Evolutionary conservation across 2,797 vertebrate species (phyloP).

Genomic region (Miichthys miiuy): DNA sequence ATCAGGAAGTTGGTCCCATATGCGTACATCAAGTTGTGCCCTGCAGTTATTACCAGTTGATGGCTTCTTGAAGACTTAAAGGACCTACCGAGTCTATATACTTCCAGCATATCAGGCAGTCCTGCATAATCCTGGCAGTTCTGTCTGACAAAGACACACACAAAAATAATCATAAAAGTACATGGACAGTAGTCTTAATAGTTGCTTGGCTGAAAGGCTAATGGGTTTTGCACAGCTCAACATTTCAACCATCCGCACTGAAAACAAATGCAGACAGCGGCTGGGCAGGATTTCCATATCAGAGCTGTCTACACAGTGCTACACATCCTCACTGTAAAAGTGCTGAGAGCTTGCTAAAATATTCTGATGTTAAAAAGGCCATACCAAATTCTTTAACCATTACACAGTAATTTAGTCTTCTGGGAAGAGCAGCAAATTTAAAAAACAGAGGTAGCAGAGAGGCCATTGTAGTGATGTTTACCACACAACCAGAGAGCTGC

Average conservation of each 20-base stretch:
- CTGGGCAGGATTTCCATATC: conserved; percentile 3
- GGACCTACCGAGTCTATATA: background rate
- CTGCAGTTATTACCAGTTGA: background rate
- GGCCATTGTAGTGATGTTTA: background rate
- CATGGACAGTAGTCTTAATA: background rate
- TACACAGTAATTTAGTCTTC: background rate
- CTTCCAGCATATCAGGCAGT: background rate
- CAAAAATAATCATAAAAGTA: background rate
- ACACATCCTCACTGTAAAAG: background rate
- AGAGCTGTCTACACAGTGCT: background rate
- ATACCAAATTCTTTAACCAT: background rate
- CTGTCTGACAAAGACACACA: background rate
- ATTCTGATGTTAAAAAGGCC: conserved; percentile 8
- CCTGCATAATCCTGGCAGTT: background rate
- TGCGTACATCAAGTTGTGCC: background rate
- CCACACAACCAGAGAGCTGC: conserved; percentile 4
- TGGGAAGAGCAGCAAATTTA: background rate
- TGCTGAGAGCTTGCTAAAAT: background rate
- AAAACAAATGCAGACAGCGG: background rate
- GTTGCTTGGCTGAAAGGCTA: conserved; percentile 10
- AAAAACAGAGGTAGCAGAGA: background rate
- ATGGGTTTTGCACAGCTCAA: conserved; percentile 23
- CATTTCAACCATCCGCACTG: background rate
- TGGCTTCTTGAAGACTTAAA: background rate
- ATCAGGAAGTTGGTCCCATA: conserved; percentile 9